phyloP scores from a whole-genome alignment of 2,888 invertebrate genomes.

The Calameuta idolon region DNA sequence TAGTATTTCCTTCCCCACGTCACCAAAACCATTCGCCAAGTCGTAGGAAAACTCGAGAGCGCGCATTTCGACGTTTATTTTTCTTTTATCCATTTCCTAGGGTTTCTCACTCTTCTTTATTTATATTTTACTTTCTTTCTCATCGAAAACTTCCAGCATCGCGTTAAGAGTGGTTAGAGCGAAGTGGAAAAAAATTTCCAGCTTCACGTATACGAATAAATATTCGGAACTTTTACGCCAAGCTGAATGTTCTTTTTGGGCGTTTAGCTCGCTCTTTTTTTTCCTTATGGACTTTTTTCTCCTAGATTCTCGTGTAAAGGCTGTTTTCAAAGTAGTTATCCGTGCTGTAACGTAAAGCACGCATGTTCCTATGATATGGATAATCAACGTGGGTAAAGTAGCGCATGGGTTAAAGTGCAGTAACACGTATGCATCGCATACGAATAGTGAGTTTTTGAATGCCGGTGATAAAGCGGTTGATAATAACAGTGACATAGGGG shows the following conservation, averaged over 20 bases:
- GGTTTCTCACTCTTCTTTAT: not conserved
- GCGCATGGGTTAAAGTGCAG: not conserved
- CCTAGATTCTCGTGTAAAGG: not conserved
- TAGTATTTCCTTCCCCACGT: not conserved
- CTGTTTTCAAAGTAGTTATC: not conserved
- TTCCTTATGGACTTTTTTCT: not conserved
- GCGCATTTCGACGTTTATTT: not conserved
- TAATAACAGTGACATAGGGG: slow-evolving; percentile 33
- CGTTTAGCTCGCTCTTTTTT: not conserved
- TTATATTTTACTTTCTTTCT: not conserved
- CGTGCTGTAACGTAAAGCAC: not conserved
- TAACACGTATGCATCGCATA: not conserved
- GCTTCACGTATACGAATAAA: not conserved
- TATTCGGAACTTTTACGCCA: not conserved
- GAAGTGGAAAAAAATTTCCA: not conserved
- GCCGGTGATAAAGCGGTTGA: not conserved
- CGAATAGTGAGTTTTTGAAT: not conserved
- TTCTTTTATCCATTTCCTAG: not conserved
- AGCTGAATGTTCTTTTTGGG: not conserved
- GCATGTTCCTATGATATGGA: not conserved
- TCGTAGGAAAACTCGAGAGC: not conserved
- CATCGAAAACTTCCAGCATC: not conserved
- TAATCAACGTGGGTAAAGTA: not conserved
- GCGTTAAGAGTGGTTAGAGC: not conserved
- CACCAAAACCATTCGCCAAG: not conserved